phyloP scores from a whole-genome alignment of 2,113 vertebrate genomes.

The Xiphophorus couchianus region DNA sequence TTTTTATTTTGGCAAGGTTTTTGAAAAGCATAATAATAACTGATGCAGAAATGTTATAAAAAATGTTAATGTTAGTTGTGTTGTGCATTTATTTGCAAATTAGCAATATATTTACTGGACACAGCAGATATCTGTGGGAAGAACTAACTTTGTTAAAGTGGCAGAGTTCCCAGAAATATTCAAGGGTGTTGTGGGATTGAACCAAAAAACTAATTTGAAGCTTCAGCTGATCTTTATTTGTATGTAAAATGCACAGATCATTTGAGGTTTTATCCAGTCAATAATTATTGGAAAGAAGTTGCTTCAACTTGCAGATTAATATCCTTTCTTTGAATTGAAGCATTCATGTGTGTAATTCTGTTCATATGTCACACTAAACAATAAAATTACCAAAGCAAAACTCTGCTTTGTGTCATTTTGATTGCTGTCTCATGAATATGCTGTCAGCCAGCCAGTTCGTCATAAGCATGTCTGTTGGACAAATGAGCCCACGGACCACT shows the following conservation, averaged over 20 bases:
- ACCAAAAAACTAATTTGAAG: not conserved
- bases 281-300: not conserved
- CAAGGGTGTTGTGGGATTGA: not conserved
- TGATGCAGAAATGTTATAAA: too few species aligned
- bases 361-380: slow-evolving; percentile 25
- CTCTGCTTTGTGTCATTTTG: slow-evolving; percentile 51
- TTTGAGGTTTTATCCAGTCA: not conserved
- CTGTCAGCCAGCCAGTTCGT: slow-evolving; percentile 59
- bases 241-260: not conserved
- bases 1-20: too few species aligned
- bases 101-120: too few species aligned
- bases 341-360: slow-evolving; percentile 5
- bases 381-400: slow-evolving; percentile 49
- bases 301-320: not conserved
- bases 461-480: slow-evolving; percentile 69
- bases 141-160: not conserved
- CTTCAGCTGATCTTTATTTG: not conserved
- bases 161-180: not conserved
- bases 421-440: slow-evolving; percentile 49
- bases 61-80: too few species aligned
- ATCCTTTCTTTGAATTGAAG: slow-evolving; percentile 9
- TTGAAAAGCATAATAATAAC: too few species aligned
- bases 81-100: too few species aligned
- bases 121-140: not conserved
- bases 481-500: slow-evolving; percentile 59